These are phyloP conservation scores for Circaetus gallicus DNA, from an alignment of 2,113 vertebrate species.

Conservation along the genomic window DNA sequence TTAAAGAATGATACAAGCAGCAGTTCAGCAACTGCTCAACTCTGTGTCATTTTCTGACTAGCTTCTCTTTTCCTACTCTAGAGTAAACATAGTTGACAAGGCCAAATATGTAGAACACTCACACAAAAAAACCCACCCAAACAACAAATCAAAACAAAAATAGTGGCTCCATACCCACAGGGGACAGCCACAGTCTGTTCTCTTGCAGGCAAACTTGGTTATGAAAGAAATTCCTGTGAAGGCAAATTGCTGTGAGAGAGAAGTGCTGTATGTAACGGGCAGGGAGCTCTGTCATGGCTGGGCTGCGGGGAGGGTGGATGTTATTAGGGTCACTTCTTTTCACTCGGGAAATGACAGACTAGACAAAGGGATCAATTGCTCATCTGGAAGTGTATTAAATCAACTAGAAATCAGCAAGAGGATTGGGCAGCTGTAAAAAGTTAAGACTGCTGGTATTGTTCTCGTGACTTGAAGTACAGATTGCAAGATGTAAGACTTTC, in stretches of 20 bases:
- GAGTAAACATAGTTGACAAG: slow-evolving; percentile 4
- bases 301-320: neutral
- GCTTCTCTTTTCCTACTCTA: neutral
- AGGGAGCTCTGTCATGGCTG: neutral
- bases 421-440: neutral
- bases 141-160: slow-evolving; percentile 2
- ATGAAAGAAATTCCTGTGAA: neutral
- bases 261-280: neutral
- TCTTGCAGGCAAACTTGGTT: neutral
- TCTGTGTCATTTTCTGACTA: neutral
- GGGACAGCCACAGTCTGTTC: neutral
- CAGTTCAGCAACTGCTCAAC: neutral
- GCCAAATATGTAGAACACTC: neutral
- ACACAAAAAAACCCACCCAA: neutral
- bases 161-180: neutral
- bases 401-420: neutral
- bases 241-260: neutral
- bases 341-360: neutral
- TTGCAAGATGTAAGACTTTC: neutral
- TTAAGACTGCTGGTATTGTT: neutral
- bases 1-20: neutral
- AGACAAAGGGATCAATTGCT: neutral
- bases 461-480: neutral
- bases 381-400: neutral
- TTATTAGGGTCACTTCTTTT: neutral